Percentiles rank a stretch among this genome's conserved stretches.
Conservation (phyloP, 2,888 invertebrate species). For the Drepana falcataria region DNA sequence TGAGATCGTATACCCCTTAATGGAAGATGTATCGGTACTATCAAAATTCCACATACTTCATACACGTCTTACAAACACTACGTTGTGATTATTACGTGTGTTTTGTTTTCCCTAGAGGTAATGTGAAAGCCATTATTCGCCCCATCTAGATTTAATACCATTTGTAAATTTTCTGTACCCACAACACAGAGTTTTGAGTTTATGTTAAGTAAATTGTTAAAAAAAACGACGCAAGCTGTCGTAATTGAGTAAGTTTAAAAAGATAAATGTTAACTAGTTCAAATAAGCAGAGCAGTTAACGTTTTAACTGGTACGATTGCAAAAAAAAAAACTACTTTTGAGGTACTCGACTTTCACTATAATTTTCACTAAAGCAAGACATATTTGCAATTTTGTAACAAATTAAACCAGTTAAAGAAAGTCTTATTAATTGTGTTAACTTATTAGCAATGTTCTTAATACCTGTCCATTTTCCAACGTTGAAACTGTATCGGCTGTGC, state of each 20-base stretch:
- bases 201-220: too few species aligned
- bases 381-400: background rate
- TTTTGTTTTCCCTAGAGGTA: too few species aligned
- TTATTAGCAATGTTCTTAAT: conserved; percentile 9
- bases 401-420: background rate
- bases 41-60: too few species aligned
- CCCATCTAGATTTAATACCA: too few species aligned
- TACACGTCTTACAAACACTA: too few species aligned
- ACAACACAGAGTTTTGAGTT: too few species aligned
- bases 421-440: background rate
- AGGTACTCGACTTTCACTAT: background rate
- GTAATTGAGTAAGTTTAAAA: too few species aligned
- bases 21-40: too few species aligned
- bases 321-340: background rate
- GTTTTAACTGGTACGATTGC: background rate
- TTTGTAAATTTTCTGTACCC: background rate
- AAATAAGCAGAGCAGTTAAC: background rate
- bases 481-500: conserved; percentile 66
- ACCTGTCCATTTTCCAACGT: conserved; percentile 77
- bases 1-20: too few species aligned
- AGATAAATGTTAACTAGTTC: background rate
- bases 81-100: too few species aligned
- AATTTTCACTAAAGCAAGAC: background rate
- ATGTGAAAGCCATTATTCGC: too few species aligned
- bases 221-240: too few species aligned